A percentile compares a stretch with the other conserved stretches of the same genome.
Conservation (phyloP, 2,888 invertebrate species). For the Drosophila recens region DNA sequence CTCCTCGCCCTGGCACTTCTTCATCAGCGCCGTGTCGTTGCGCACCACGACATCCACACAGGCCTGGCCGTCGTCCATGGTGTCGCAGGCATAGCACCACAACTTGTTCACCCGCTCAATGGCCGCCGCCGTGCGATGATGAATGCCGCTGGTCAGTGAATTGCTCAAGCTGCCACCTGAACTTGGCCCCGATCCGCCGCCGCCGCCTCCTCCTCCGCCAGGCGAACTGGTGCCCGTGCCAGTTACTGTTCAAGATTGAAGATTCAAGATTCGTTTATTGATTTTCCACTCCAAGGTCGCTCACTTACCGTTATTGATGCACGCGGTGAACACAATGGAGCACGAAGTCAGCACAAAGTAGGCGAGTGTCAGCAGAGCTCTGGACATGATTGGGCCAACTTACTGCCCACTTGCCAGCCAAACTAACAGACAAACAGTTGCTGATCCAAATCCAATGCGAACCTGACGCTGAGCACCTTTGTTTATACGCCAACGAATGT, state of each 20-base stretch:
- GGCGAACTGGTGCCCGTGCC: conserved; percentile 70
- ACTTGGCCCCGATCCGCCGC: conserved; percentile 75
- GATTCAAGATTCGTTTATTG: conserved; percentile 45
- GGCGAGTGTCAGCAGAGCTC: conserved; percentile 56
- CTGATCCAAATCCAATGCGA: not conserved
- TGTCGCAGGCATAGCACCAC: conserved; percentile 93
- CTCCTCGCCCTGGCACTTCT: conserved; percentile 91
- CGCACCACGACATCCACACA: conserved; percentile 89
- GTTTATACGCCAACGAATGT: conserved; percentile 61
- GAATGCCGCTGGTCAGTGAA: conserved; percentile 87
- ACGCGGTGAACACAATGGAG: conserved; percentile 72
- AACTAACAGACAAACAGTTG: not conserved
- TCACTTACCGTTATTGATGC: conserved; percentile 61
- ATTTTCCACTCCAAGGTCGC: conserved; percentile 56
- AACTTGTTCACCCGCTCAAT: conserved; percentile 91
- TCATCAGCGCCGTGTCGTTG: conserved; percentile 87
- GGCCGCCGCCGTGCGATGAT: conserved; percentile 93
- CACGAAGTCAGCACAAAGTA: conserved; percentile 64
- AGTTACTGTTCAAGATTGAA: conserved; percentile 44
- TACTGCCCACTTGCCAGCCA: conserved; percentile 25
- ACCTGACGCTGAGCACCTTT: conserved; percentile 29
- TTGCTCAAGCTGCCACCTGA: conserved; percentile 51
- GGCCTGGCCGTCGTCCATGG: conserved; percentile 89
- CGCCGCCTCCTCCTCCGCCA: conserved; percentile 8
- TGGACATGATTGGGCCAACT: conserved; percentile 47